phyloP scores from a whole-genome alignment of 2,888 invertebrate genomes.

The Drosophila sordidula region DNA sequence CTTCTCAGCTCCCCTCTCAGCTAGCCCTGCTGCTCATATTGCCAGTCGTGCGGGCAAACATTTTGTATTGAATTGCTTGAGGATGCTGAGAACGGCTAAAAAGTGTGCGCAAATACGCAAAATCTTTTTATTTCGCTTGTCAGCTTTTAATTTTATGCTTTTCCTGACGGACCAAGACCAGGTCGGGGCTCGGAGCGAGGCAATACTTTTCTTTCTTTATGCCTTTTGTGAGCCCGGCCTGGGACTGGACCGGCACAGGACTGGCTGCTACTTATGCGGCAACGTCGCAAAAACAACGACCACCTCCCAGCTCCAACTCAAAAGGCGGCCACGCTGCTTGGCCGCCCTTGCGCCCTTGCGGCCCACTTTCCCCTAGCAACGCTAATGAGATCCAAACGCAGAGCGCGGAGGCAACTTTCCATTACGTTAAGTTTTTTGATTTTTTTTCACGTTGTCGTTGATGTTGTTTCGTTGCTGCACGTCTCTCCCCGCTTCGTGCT shows the following conservation, averaged over 20 bases:
- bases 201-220: constrained; percentile 36
- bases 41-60: constrained; percentile 36
- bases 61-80: constrained; percentile 55
- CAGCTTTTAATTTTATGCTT: constrained; percentile 80
- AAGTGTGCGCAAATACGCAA: constrained; percentile 70
- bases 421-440: constrained; percentile 61
- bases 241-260: constrained; percentile 26
- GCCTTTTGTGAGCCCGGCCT: constrained; percentile 32
- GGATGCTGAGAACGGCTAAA: constrained; percentile 42
- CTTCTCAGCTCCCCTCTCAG: constrained; percentile 10
- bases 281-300: constrained; percentile 30
- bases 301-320: constrained; percentile 26
- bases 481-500: constrained; percentile 6
- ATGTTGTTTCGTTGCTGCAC: constrained; percentile 55
- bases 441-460: constrained; percentile 38
- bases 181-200: neutral
- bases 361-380: constrained; percentile 62
- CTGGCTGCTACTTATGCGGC: constrained; percentile 66
- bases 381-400: constrained; percentile 82
- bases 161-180: constrained; percentile 30
- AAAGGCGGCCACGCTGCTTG: constrained; percentile 44
- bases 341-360: neutral
- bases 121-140: constrained; percentile 83
- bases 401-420: constrained; percentile 66
- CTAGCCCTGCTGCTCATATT: constrained; percentile 27